These are phyloP conservation scores for Nylanderia fulva DNA, from an alignment of 1,140 invertebrate species.

Conservation along the genomic window DNA sequence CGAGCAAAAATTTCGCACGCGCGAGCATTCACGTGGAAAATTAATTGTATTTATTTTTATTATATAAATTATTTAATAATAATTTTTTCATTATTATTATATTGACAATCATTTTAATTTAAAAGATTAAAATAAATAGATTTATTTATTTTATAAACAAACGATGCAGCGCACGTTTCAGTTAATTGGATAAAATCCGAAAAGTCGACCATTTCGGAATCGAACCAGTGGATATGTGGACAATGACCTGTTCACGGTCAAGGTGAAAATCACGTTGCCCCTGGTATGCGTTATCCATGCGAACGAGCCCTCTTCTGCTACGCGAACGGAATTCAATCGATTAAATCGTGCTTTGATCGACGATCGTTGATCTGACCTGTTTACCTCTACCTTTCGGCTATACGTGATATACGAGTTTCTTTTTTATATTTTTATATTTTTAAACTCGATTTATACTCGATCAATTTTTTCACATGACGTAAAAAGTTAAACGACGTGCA, in stretches of 20 bases:
- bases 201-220: neutral
- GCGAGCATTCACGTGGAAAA: neutral
- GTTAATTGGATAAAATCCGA: neutral
- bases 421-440: constrained; percentile 11
- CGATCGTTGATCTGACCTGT: constrained; percentile 50
- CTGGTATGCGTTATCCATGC: constrained; percentile 63
- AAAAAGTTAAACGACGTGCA: neutral
- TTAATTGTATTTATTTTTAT: neutral
- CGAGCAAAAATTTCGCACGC: constrained; percentile 6
- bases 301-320: constrained; percentile 59
- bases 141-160: neutral
- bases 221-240: constrained; percentile 66
- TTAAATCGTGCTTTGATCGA: constrained; percentile 48
- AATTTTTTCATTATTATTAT: neutral
- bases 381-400: constrained; percentile 6
- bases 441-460: no score
- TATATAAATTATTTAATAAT: neutral
- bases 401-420: constrained; percentile 20
- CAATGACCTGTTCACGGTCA: constrained; percentile 76
- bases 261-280: constrained; percentile 74
- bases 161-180: neutral
- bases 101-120: neutral
- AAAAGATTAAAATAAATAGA: neutral
- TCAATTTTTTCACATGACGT: neutral
- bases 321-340: constrained; percentile 69